A percentile compares a stretch with the other conserved stretches of the same genome.
Evolutionary conservation across 2,113 vertebrate genomes (phyloP).

Genomic region (Pachycephala philippinensis): DNA sequence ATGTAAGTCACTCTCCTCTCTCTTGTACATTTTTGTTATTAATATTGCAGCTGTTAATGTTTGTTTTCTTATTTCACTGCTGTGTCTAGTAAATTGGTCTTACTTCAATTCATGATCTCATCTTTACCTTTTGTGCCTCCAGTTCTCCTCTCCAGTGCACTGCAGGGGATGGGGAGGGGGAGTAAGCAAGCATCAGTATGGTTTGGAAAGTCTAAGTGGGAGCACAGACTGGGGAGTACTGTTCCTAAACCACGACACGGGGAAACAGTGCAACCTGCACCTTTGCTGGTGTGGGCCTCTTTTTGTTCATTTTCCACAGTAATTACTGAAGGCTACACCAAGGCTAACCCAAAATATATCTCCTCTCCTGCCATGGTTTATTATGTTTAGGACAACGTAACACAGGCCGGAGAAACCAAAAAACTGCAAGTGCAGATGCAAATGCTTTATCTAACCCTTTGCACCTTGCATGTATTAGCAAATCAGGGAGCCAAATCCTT

Average conservation of each 20-base stretch:
- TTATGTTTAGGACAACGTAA: neutral
- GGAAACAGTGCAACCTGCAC: neutral
- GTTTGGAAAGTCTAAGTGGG: neutral
- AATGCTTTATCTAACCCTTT: neutral
- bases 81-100: neutral
- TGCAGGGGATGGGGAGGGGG: neutral
- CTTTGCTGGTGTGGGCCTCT: neutral
- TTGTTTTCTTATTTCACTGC: neutral
- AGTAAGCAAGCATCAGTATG: neutral
- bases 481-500: neutral
- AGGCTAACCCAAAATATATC: neutral
- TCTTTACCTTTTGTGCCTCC: neutral
- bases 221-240: neutral
- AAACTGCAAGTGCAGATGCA: neutral
- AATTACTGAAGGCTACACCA: neutral
- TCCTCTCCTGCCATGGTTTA: neutral
- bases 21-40: neutral
- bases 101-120: neutral
- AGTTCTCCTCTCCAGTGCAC: neutral
- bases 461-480: neutral
- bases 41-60: neutral
- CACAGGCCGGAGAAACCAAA: neutral
- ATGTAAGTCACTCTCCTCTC: neutral
- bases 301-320: neutral
- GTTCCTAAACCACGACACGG: rapidly evolving